Evolutionary conservation across 2,797 vertebrate species (phyloP).

Genomic region (Channallabes apus): DNA sequence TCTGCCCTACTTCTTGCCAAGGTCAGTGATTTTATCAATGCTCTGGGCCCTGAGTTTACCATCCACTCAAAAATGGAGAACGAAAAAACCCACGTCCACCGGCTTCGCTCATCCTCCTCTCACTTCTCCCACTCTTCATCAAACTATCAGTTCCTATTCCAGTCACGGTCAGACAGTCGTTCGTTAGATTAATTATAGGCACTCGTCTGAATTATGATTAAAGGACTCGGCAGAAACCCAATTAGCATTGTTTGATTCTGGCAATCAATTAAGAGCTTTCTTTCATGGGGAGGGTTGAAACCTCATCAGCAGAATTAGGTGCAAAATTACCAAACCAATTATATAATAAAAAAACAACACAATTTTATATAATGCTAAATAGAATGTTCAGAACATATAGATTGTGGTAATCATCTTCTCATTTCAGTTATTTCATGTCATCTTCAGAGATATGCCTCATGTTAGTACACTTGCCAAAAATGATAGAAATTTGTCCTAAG

Average conservation of each 20-base stretch:
- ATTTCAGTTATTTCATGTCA: conserved; percentile 30
- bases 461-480: conserved; percentile 31
- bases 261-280: conserved; percentile 59
- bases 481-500: conserved; percentile 14
- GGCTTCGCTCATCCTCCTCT: conserved; percentile 23
- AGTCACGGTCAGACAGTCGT: conserved; percentile 45
- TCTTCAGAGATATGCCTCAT: conserved; percentile 17
- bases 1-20: conserved; percentile 1
- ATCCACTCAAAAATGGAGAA: conserved; percentile 24
- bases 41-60: background rate
- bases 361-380: conserved; percentile 18
- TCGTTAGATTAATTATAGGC: conserved; percentile 59
- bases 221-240: conserved; percentile 57
- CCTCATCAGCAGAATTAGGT: conserved; percentile 58
- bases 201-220: conserved; percentile 61
- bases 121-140: conserved; percentile 35
- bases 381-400: conserved; percentile 35
- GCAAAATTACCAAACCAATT: conserved; percentile 57
- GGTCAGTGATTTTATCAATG: background rate
- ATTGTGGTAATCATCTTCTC: conserved; percentile 41
- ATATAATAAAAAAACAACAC: conserved; percentile 47
- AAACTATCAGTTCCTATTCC: conserved; percentile 50
- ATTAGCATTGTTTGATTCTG: conserved; percentile 61
- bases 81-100: conserved; percentile 14
- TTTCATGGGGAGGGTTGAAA: conserved; percentile 50